Evolutionary conservation across 2,888 invertebrate genomes (phyloP).

Genomic region (Watsonalla cultraria): DNA sequence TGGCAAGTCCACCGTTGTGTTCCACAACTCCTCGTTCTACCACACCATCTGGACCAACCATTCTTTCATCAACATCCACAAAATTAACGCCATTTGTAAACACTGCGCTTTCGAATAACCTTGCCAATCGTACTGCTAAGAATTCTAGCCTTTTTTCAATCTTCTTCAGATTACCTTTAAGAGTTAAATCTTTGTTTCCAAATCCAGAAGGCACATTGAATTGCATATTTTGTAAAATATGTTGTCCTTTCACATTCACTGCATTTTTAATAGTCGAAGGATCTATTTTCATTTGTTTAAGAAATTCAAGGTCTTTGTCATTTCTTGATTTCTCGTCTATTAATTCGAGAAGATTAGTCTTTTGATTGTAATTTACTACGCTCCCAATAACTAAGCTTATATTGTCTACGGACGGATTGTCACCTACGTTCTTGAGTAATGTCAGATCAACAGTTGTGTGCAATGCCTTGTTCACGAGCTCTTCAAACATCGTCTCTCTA

Average conservation of each 20-base stretch:
- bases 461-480: conserved; percentile 15
- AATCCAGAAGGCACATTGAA: conserved; percentile 29
- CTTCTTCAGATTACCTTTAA: conserved; percentile 11
- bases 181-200: conserved; percentile 31
- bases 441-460: neutral
- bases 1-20: conserved; percentile 28
- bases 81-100: conserved; percentile 17
- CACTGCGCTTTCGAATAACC: conserved; percentile 1
- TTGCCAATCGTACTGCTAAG: conserved; percentile 12
- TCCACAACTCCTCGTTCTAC: conserved; percentile 24
- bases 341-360: conserved; percentile 12
- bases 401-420: conserved; percentile 18
- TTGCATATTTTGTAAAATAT: conserved; percentile 16
- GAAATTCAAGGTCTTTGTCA: conserved; percentile 12
- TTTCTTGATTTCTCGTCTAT: conserved; percentile 15
- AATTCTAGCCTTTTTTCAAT: conserved; percentile 16
- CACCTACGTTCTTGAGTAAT: conserved; percentile 14
- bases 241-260: conserved; percentile 14
- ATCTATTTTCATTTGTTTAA: conserved; percentile 20
- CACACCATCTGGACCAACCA: conserved; percentile 22
- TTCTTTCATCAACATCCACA: conserved; percentile 8
- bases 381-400: conserved; percentile 31
- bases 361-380: conserved; percentile 15
- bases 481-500: conserved; percentile 23
- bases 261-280: conserved; percentile 22